Conservation (phyloP, 2,797 vertebrate genomes). For the Acestrorhynchus altus region DNA sequence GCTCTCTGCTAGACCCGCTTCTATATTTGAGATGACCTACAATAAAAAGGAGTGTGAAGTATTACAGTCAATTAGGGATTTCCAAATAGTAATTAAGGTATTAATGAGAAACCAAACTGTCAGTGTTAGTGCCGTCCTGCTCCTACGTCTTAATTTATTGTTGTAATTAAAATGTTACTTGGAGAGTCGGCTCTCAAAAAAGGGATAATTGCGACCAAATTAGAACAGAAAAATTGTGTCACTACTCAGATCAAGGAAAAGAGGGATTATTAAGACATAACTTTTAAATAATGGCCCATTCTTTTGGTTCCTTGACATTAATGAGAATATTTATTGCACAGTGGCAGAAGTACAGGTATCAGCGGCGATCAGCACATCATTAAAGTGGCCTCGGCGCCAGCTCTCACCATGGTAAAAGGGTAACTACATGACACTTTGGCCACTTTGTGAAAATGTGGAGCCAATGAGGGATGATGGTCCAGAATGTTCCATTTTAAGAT, state of each 20-base stretch:
- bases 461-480: constrained; percentile 65
- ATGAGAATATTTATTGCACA: constrained; percentile 64
- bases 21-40: constrained; percentile 71
- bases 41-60: constrained; percentile 68
- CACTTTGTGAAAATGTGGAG: constrained; percentile 71
- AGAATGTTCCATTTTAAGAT: constrained; percentile 60
- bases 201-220: constrained; percentile 63
- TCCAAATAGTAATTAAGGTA: constrained; percentile 74
- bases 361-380: constrained; percentile 68
- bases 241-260: constrained; percentile 58
- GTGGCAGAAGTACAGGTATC: constrained; percentile 60
- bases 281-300: constrained; percentile 65
- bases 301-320: constrained; percentile 60
- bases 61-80: constrained; percentile 75
- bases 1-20: constrained; percentile 60
- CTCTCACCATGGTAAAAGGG: constrained; percentile 60
- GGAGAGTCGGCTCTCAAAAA: constrained; percentile 49
- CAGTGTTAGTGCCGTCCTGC: constrained; percentile 61
- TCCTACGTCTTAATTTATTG: constrained; percentile 64
- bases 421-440: constrained; percentile 70
- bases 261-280: constrained; percentile 54
- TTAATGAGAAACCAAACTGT: constrained; percentile 69
- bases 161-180: constrained; percentile 69
- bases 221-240: constrained; percentile 63
- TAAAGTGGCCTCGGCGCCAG: constrained; percentile 63